Evolutionary conservation across 2,797 vertebrate species (phyloP), one percentile per base, ranked within the genome.

Genomic region (Spondyliosoma cantharus): DNA sequence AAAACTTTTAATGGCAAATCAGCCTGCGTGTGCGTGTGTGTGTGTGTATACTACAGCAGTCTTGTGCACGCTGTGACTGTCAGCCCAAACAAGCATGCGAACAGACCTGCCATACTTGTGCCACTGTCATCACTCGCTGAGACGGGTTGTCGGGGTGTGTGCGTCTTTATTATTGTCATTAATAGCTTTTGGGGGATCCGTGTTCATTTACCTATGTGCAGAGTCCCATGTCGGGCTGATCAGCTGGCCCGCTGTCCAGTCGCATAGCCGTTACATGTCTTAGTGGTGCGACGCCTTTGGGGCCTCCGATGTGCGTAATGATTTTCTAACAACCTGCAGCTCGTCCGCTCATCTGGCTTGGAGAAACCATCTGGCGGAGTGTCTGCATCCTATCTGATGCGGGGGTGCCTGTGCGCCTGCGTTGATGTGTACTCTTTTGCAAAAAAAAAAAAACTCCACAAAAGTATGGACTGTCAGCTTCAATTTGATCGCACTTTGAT

Each of bases 271-370:
- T 78, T 86, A 78, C 59, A 48, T 83, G 78, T 88, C 75, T 76
- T 24, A 17, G 75, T 54, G 64, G 82, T 80, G 84, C 81, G 72
- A 73, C 1, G n/a, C 64, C 82, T 81, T 74, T 54, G 45, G 45
- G 76, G 80, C 63, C 74, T 85, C 49, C 78, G 72, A 84, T 80
- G 70, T 74, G 80, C 80, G 56, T 84, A 86, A 86, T 87, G 80
- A 84, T 89, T 86, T 86, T 84, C 87, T 88, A 89, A 92, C 86
- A 91, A 89, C 89, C 72, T 79, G 78, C 85, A 89, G 86, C 85
- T 87, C 89, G 80, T 86, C 91, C 89, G 86, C 84, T 91, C 86
- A 89, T 86, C 75, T 85, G 71, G 80, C 85, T 32, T 84, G 78
- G 60, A 37, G 82, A 87, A 82, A 81, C 61, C 52, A 24, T 69